These are phyloP conservation scores for Phallusia fumigata DNA, from an alignment of 23 tunicate species.

Conservation along the genomic window DNA sequence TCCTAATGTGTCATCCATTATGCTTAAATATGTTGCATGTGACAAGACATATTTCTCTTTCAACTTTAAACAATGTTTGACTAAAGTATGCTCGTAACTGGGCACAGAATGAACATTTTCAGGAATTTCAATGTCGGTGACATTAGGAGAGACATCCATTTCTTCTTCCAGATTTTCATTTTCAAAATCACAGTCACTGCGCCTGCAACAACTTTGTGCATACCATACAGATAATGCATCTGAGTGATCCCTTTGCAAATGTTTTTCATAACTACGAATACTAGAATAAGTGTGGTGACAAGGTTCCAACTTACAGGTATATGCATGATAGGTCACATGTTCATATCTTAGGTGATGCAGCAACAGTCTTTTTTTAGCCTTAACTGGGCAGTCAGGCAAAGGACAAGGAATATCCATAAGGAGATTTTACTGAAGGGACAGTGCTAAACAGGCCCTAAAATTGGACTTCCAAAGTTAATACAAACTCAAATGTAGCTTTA, in stretches of 20 bases:
- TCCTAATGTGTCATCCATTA: conserved; percentile 36
- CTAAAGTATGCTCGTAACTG: neutral
- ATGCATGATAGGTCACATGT: conserved; percentile 6
- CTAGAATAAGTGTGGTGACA: conserved; percentile 23
- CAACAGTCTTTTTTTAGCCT: conserved; percentile 17
- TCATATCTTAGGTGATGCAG: conserved; percentile 19
- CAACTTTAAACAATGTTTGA: conserved; percentile 27
- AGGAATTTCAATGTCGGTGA: neutral
- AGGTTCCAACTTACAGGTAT: conserved; percentile 24
- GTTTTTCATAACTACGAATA: conserved; percentile 33
- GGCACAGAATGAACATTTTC: neutral
- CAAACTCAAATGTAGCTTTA: no score
- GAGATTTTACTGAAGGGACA: neutral
- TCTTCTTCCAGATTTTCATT: neutral
- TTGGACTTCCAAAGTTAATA: neutral
- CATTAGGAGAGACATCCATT: neutral
- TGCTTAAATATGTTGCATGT: conserved; percentile 15
- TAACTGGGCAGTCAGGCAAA: conserved; percentile 10
- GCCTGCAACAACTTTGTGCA: neutral
- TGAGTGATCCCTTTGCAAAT: conserved; percentile 24
- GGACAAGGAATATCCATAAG: conserved; percentile 20
- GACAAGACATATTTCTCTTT: conserved; percentile 27
- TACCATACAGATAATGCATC: conserved; percentile 1
- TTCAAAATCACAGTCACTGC: neutral
- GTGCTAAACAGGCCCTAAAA: neutral